Conservation (phyloP, 2,797 vertebrate genomes). For the Anguilla obscura region DNA sequence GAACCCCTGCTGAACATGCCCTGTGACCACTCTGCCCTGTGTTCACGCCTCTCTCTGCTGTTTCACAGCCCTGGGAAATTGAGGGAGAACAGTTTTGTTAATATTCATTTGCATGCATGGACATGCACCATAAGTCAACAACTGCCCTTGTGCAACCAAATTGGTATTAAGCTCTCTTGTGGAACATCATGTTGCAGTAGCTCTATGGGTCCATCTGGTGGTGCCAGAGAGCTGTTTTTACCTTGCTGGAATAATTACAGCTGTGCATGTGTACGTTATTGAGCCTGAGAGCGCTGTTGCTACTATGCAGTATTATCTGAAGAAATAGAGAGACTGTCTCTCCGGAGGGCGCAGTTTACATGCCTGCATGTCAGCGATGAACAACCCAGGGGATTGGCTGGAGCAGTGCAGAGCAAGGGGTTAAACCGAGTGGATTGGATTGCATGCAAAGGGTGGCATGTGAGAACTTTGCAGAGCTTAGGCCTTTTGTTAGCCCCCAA, state of each 20-base stretch:
- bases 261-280: background rate
- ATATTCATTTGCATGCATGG: background rate
- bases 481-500: background rate
- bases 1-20: background rate
- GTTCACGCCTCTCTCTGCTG: background rate
- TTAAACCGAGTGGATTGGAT: background rate
- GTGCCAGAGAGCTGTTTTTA: slow-evolving; percentile 48
- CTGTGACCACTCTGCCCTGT: background rate
- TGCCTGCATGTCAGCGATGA: background rate
- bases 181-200: background rate
- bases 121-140: background rate
- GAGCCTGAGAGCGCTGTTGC: background rate
- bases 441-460: background rate
- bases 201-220: slow-evolving; percentile 43
- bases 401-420: background rate
- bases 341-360: background rate
- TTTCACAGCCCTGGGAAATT: background rate
- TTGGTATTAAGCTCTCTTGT: background rate
- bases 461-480: background rate
- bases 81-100: background rate
- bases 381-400: background rate
- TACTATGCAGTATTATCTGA: background rate
- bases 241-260: background rate
- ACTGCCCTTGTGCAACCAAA: background rate
- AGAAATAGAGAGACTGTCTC: background rate